Percentiles rank a stretch among this genome's conserved stretches.
phyloP scores from a whole-genome alignment of 2,888 invertebrate genomes.

The Electrophaes corylata region DNA sequence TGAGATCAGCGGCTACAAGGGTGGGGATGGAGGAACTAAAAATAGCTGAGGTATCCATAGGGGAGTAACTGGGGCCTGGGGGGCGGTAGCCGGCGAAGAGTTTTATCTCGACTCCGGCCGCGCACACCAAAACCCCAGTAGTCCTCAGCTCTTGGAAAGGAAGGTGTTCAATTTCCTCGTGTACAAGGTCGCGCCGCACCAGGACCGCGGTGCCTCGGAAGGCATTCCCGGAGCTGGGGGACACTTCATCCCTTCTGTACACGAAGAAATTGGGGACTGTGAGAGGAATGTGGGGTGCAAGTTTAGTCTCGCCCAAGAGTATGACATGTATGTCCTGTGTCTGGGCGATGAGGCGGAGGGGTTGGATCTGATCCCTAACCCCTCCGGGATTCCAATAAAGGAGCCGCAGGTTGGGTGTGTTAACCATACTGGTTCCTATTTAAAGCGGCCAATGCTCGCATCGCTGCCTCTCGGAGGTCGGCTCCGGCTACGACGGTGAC shows the following conservation, averaged over 20 bases:
- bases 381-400: conserved; percentile 25
- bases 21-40: neutral
- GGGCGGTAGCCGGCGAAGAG: neutral
- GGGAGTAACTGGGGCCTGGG: neutral
- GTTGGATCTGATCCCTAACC: neutral
- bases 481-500: neutral
- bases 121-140: neutral
- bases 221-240: neutral
- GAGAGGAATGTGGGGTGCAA: neutral
- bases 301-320: neutral
- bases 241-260: neutral
- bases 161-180: conserved; percentile 2
- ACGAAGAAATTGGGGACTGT: neutral
- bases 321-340: neutral
- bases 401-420: neutral
- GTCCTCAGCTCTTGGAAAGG: neutral
- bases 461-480: neutral
- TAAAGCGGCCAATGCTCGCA: neutral
- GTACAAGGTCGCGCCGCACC: conserved; percentile 9
- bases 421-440: neutral
- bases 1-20: neutral
- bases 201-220: conserved; percentile 7
- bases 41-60: neutral
- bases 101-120: neutral
- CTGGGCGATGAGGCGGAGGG: conserved; percentile 8